A percentile compares a stretch with the other conserved stretches of the same genome.
These are phyloP conservation scores for Trypoxylon attenuatum DNA, from an alignment of 2,888 invertebrate genomes.

Conservation along the genomic window DNA sequence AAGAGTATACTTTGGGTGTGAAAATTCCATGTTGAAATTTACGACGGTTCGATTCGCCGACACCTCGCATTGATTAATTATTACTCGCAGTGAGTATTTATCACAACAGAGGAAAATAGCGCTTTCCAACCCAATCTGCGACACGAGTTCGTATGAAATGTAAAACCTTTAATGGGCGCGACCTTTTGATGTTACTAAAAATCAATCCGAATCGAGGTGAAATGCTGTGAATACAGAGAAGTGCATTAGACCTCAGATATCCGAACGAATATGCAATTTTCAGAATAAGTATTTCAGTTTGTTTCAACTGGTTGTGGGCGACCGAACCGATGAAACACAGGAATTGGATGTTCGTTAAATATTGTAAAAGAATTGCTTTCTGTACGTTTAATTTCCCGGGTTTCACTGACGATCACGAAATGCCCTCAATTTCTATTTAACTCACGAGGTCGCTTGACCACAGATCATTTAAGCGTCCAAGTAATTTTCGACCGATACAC, in stretches of 20 bases:
- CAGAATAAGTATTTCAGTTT: too few species aligned
- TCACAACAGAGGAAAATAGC: constrained; percentile 1
- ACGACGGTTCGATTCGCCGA: constrained; percentile 28
- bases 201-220: too few species aligned
- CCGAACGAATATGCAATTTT: too few species aligned
- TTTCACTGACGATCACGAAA: neutral
- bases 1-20: constrained; percentile 7
- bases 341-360: neutral
- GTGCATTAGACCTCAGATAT: too few species aligned
- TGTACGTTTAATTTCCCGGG: constrained; percentile 17
- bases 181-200: too few species aligned
- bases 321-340: neutral
- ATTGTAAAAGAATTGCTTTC: neutral
- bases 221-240: too few species aligned
- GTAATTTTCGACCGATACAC: constrained; percentile 27
- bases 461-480: constrained; percentile 20
- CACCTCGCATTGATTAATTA: constrained; percentile 33
- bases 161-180: too few species aligned
- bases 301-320: neutral
- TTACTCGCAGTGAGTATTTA: constrained; percentile 26
- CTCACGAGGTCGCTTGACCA: constrained; percentile 29
- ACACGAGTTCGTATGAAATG: too few species aligned
- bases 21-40: constrained; percentile 17
- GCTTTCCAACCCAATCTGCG: constrained; percentile 16
- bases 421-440: constrained; percentile 28